Conservation (phyloP, 2,113 vertebrate genomes). For the Rousettus leschenaultii region DNA sequence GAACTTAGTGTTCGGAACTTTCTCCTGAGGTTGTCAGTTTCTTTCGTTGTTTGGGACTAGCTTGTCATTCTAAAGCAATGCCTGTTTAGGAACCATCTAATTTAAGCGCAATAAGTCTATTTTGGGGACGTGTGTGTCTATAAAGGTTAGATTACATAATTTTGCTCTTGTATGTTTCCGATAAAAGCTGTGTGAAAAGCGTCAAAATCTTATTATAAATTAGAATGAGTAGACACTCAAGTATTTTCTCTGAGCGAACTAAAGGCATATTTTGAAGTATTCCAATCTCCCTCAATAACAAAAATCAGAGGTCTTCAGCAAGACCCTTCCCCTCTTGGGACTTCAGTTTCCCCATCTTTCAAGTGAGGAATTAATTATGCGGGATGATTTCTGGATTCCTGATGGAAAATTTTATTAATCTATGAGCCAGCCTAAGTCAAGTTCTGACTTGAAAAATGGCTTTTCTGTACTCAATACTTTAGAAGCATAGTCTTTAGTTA, state of each 20-base stretch:
- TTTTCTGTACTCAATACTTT: background rate
- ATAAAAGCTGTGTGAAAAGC: constrained; percentile 35
- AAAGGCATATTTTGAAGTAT: constrained; percentile 30
- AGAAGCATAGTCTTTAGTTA: background rate
- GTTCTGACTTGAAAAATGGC: constrained; percentile 29
- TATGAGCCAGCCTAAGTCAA: background rate
- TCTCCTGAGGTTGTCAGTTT: background rate
- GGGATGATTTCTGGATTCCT: constrained; percentile 36
- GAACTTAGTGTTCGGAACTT: background rate
- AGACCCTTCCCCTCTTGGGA: background rate
- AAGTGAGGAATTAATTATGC: constrained; percentile 50
- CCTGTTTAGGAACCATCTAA: background rate
- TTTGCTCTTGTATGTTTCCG: constrained; percentile 56
- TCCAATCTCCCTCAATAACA: background rate
- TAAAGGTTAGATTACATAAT: constrained; percentile 27
- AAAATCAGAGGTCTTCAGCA: constrained; percentile 19
- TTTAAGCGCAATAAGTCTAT: constrained; percentile 19
- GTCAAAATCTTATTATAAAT: constrained; percentile 37
- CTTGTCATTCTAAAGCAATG: background rate
- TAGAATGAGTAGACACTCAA: background rate
- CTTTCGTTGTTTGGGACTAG: background rate
- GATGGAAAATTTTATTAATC: constrained; percentile 1
- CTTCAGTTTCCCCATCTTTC: constrained; percentile 47
- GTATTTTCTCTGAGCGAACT: background rate
- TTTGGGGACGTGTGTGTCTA: background rate